Conservation (phyloP, 2,113 vertebrate genomes). For the Balaenoptera acutorostrata region DNA sequence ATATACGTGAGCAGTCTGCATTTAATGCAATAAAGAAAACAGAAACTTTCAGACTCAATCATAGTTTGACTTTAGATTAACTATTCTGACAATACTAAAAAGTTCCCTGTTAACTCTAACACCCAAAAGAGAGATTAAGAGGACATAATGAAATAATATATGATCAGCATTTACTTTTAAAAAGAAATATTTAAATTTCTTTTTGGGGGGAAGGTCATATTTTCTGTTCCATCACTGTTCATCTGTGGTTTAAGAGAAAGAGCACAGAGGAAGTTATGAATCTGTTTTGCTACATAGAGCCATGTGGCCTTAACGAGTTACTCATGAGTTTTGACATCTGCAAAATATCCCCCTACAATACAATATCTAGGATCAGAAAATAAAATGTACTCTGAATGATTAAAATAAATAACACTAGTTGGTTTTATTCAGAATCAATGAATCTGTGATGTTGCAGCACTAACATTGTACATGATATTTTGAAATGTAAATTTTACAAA, state of each 20-base stretch:
- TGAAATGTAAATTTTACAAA: background rate
- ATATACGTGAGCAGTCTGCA: background rate
- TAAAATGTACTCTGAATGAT: background rate
- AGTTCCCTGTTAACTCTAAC: background rate
- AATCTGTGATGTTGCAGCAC: background rate
- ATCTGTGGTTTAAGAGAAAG: background rate
- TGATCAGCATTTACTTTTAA: background rate
- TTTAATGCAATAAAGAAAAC: slow-evolving; percentile 38
- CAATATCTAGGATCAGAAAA: background rate
- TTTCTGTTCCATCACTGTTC: background rate
- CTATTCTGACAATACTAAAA: background rate
- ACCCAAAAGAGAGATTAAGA: background rate
- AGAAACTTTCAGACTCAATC: background rate
- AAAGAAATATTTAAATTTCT: background rate
- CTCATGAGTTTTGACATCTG: background rate
- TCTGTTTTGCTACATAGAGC: background rate
- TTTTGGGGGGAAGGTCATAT: background rate
- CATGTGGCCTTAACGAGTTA: background rate
- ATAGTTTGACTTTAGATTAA: slow-evolving; percentile 12
- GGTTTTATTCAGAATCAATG: background rate
- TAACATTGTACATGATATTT: background rate
- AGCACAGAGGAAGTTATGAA: background rate
- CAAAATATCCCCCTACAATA: background rate
- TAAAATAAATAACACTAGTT: background rate
- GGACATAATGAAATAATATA: background rate